Conservation (phyloP, 2,888 invertebrate species). For the Pyrgus malvae region DNA sequence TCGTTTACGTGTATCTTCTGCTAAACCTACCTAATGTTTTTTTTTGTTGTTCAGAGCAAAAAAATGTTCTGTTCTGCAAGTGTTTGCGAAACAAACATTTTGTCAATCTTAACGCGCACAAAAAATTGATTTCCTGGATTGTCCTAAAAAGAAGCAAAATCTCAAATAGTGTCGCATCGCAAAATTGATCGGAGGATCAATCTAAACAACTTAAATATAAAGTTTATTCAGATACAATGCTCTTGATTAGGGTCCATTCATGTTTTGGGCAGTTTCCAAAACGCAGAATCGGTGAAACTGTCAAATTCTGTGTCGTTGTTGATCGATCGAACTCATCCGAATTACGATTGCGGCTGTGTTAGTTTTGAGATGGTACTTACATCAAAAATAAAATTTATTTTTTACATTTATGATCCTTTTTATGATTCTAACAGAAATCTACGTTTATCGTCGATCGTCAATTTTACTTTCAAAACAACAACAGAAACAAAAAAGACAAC, state of each 20-base stretch:
- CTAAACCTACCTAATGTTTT: no score
- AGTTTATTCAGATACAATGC: conserved; percentile 55
- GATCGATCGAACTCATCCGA: conserved; percentile 50
- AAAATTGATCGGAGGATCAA: conserved; percentile 66
- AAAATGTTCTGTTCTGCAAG: no score
- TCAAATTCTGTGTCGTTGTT: conserved; percentile 52
- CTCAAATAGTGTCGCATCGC: conserved; percentile 41
- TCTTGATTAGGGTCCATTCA: conserved; percentile 60
- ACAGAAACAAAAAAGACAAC: no score
- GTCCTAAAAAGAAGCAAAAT: conserved; percentile 38
- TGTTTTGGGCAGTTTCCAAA: conserved; percentile 51
- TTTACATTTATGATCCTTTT: no score
- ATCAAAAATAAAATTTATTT: no score
- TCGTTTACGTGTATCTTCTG: no score
- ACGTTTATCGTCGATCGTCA: no score
- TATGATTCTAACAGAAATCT: no score
- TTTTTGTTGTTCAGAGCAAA: no score
- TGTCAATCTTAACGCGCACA: conserved; percentile 26
- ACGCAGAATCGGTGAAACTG: conserved; percentile 56
- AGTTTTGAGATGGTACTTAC: neutral
- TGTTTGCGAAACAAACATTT: no score
- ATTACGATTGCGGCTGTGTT: neutral
- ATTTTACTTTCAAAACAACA: no score
- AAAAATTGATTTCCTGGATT: conserved; percentile 48
- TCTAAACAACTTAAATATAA: conserved; percentile 66